These are phyloP conservation scores for Zoroaster sp. DNA, from an alignment of 53 echinoderm and acorn worm species.

Conservation along the genomic window DNA sequence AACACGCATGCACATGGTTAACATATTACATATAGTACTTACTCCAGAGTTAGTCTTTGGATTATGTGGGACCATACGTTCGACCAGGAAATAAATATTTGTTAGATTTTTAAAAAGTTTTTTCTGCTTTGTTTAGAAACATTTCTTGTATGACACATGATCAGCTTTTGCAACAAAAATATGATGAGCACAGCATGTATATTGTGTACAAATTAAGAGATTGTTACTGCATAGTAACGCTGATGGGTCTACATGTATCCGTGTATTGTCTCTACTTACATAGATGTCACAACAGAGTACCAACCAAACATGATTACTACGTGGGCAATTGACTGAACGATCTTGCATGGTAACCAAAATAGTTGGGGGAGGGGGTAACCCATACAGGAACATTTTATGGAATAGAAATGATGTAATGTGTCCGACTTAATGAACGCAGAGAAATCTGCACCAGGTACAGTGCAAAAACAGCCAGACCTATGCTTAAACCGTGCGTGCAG, in stretches of 20 bases:
- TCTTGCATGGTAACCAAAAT: conserved; percentile 4
- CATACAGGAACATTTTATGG: conserved; percentile 19
- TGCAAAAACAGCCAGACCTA: too few species aligned
- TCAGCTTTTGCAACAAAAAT: background rate
- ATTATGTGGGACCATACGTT: background rate
- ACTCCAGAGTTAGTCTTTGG: background rate
- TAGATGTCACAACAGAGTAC: background rate
- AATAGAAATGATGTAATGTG: background rate
- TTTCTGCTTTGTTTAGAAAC: background rate
- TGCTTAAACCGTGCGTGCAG: too few species aligned
- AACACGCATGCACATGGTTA: background rate
- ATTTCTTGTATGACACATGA: background rate
- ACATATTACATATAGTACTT: background rate
- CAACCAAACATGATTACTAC: background rate
- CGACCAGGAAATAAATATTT: background rate
- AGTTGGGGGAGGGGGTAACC: background rate
- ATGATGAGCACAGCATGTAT: background rate
- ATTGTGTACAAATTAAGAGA: too few species aligned
- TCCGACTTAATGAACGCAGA: too few species aligned
- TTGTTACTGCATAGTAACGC: background rate
- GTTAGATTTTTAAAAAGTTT: background rate
- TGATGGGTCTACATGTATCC: background rate
- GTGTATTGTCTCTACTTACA: background rate
- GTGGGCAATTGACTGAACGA: background rate
- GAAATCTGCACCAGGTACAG: too few species aligned